These are phyloP conservation scores for Notechis scutatus DNA, from an alignment of 2,113 vertebrate species.

Conservation along the genomic window DNA sequence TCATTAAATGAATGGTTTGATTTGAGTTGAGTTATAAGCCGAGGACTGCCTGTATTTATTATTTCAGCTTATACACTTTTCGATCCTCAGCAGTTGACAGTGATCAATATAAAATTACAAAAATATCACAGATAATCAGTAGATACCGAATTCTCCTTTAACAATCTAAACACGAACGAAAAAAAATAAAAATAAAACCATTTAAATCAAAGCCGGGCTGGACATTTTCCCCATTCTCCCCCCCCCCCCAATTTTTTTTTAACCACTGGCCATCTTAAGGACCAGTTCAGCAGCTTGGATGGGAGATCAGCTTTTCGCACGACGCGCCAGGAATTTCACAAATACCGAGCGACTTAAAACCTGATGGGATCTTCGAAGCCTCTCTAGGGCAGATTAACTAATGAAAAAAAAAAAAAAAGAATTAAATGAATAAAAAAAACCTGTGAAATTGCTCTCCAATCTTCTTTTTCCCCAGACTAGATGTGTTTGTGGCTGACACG, in stretches of 20 bases:
- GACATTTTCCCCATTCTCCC: fast-evolving
- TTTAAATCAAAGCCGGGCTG: background rate
- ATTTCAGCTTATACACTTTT: background rate
- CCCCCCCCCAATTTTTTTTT: background rate
- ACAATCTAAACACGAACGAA: background rate
- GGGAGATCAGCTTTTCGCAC: constrained; percentile 71
- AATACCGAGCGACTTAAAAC: constrained; percentile 68
- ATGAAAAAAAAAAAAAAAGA: constrained; percentile 54
- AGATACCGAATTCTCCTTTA: background rate
- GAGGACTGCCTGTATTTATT: background rate
- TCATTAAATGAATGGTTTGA: no score
- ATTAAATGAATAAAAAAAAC: constrained; percentile 34
- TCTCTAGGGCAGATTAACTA: constrained; percentile 74
- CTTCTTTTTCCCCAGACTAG: constrained; percentile 59
- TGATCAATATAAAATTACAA: background rate
- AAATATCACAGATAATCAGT: background rate
- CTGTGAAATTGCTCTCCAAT: constrained; percentile 69
- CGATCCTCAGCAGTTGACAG: background rate
- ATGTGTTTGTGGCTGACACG: constrained; percentile 50
- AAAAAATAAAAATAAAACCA: background rate
- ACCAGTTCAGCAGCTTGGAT: constrained; percentile 60
- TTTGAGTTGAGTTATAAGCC: no score
- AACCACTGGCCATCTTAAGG: constrained; percentile 53
- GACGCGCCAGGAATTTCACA: constrained; percentile 69
- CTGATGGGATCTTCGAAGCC: constrained; percentile 73